Percentiles rank a stretch among this genome's conserved stretches.
Evolutionary conservation across 2,797 vertebrate genomes (phyloP).

Genomic region (Schizothorax lantsangensis): DNA sequence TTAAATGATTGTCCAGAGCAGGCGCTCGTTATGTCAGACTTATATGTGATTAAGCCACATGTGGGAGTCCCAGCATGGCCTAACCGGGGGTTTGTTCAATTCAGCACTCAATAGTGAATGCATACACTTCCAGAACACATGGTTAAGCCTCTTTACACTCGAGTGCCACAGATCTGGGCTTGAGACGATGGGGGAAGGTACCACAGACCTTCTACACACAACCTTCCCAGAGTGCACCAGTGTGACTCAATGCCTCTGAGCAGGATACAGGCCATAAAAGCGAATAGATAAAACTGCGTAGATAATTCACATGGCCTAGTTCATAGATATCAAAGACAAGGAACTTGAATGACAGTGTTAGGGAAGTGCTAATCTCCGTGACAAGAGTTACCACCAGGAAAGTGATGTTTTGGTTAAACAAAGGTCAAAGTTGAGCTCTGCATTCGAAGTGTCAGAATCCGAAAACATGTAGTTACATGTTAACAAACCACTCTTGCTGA

Average conservation of each 20-base stretch:
- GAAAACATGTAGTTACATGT: neutral
- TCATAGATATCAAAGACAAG: neutral
- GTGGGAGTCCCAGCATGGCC: neutral
- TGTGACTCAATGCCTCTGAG: neutral
- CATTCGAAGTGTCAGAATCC: neutral
- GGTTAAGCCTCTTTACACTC: slow-evolving; percentile 42
- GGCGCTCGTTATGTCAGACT: neutral
- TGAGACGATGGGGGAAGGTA: slow-evolving; percentile 35
- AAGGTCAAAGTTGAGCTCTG: slow-evolving; percentile 14
- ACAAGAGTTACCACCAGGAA: neutral
- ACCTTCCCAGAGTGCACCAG: slow-evolving; percentile 13
- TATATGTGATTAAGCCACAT: neutral
- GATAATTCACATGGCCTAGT: neutral
- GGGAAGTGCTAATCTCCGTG: neutral
- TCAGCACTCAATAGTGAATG: neutral
- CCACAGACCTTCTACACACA: neutral
- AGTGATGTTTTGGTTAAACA: neutral
- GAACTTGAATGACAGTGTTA: neutral
- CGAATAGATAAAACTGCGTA: neutral
- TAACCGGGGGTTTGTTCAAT: neutral
- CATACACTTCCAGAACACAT: slow-evolving; percentile 16
- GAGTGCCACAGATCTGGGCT: slow-evolving; percentile 8
- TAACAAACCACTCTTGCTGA: neutral
- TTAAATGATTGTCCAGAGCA: neutral
- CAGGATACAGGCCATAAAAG: slow-evolving; percentile 1